Conservation (phyloP, 2,888 invertebrate species). For the Sinhomidia bicolor region DNA sequence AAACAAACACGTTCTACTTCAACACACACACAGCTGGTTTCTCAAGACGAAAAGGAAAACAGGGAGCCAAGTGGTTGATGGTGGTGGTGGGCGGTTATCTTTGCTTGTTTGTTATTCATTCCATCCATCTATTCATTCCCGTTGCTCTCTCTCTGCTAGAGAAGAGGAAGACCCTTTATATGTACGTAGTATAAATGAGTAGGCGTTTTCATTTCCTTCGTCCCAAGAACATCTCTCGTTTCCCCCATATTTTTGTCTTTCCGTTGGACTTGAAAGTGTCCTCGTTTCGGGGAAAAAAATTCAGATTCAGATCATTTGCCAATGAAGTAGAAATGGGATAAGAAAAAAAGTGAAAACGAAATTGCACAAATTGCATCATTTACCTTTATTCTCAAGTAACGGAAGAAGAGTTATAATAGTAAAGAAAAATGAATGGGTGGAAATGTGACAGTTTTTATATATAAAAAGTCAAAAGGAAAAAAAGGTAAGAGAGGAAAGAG, state of each 20-base stretch:
- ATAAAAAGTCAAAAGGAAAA: neutral
- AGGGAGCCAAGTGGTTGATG: too few species aligned
- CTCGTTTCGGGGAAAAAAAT: neutral
- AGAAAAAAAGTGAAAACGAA: neutral
- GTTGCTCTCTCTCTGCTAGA: too few species aligned
- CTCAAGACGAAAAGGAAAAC: neutral
- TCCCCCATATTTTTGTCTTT: neutral
- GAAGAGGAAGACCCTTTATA: too few species aligned
- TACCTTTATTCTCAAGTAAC: conserved; percentile 35
- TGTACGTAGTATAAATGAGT: neutral
- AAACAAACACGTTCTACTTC: too few species aligned
- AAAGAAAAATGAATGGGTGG: conserved; percentile 34
- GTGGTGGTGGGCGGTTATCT: neutral
- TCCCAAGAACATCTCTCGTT: neutral
- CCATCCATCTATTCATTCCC: neutral
- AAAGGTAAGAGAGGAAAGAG: neutral
- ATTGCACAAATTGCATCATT: conserved; percentile 69
- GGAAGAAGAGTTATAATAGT: too few species aligned
- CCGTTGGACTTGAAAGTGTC: neutral
- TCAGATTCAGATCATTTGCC: conserved; percentile 27
- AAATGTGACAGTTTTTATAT: conserved; percentile 3
- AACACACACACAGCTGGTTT: neutral
- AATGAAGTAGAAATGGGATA: neutral
- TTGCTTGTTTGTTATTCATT: conserved; percentile 23
- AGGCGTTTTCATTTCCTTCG: neutral